Base-by-base conservation (phyloP, 2,797 vertebrate species). In the Perodicticus potto region DNA sequence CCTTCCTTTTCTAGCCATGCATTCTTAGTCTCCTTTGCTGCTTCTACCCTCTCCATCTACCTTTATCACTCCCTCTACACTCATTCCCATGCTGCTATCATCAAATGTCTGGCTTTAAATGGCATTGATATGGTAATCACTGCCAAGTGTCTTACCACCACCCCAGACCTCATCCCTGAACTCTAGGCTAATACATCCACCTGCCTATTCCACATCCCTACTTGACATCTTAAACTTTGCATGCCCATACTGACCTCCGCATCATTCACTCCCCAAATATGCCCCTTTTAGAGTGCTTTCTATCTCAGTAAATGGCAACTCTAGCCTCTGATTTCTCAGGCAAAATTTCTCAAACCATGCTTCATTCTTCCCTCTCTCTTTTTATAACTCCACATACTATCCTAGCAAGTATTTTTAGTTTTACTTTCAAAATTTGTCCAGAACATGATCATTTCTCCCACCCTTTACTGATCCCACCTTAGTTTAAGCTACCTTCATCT, bases 361-460 rank as follows among this genome's bases (percentile, higher is more conserved):
- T 76, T 84, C 27, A 76, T 2, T 59, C 65, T 67, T 65, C 17
- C 29, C 13, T 2, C 13, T 78, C 59, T 63, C 43, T 78, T 20
- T 59, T 70, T 65, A 12, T 69, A 80, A 55, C 3, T 32, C 20
- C 34, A 40, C 6, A 87, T 69, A 27, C 0, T 40, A 59, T 93
- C 34, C 11, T 53, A 76, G 53, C 7, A 80, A 55, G n/a, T 85
- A 29, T 27, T 91, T 88, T 81, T 32, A 85, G 7, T 29, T 40
- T 95, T 81, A 53, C 34, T 29, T 89, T 85, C 25, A 90, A 63
- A 93, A 67, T 81, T 43, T 49, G 37, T 70, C 29, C 45, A 81
- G 27, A 97, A 37, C 93, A 17, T 11, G 4, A 43, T 11, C 7
- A 53, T 81, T 40, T 85, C 53, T 91, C 17, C 43, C 53, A 49